A percentile compares a stretch with the other conserved stretches of the same genome.
Evolutionary conservation across 35 echinoderm and acorn worm genomes (phyloP).

Genomic region (Hemicentrotus pulcherrimus): DNA sequence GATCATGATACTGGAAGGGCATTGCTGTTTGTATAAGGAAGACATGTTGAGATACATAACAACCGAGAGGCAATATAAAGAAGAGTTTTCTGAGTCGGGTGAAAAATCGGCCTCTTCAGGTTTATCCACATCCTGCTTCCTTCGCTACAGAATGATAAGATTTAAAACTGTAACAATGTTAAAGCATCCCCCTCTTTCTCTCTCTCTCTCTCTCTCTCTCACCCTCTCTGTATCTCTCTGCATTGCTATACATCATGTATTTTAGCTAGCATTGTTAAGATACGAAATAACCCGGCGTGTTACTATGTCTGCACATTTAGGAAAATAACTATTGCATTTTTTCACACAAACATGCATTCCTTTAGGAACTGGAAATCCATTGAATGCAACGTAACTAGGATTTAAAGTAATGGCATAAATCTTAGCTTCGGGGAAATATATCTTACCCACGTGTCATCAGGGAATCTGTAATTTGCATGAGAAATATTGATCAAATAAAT

Average conservation of each 20-base stretch:
- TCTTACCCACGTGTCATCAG: not conserved
- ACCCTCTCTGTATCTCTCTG: not conserved
- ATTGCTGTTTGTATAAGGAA: no score
- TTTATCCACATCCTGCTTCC: not conserved
- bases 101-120: no score
- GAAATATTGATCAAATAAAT: slow-evolving; percentile 15
- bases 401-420: not conserved
- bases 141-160: not conserved
- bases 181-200: not conserved
- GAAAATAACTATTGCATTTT: no score
- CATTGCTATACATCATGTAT: not conserved
- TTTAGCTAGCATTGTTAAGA: not conserved
- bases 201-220: not conserved
- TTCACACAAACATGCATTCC: not conserved
- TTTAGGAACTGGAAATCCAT: not conserved
- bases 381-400: not conserved
- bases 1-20: no score
- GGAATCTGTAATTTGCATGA: not conserved
- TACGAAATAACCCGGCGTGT: no score
- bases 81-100: no score
- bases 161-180: not conserved
- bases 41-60: no score
- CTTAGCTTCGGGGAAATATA: not conserved
- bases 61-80: no score
- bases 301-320: no score